These are phyloP conservation scores for Mastigias papua DNA, from an alignment of 30 jellyfish, hydroid and myxozoan species.

Conservation along the genomic window DNA sequence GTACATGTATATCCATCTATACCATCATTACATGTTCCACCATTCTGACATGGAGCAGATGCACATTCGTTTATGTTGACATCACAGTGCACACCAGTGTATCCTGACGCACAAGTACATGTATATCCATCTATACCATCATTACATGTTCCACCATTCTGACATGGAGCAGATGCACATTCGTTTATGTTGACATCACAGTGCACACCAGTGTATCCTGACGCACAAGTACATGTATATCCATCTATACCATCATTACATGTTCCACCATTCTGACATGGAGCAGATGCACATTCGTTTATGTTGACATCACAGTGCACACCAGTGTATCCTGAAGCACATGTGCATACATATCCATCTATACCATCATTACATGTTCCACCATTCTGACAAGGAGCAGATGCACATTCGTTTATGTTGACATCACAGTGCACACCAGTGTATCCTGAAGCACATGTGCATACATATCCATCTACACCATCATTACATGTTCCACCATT, in stretches of 20 bases:
- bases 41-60: conserved; percentile 72
- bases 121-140: conserved; percentile 59
- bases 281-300: conserved; percentile 67
- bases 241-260: conserved; percentile 66
- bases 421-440: conserved; percentile 44
- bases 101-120: conserved; percentile 62
- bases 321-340: conserved; percentile 78
- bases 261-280: conserved; percentile 58
- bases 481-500: conserved; percentile 64
- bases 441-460: conserved; percentile 57
- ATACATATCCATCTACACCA: conserved; percentile 10
- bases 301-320: conserved; percentile 52
- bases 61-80: conserved; percentile 68
- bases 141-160: conserved; percentile 56
- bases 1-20: conserved; percentile 40
- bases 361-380: conserved; percentile 59
- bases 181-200: conserved; percentile 65
- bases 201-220: conserved; percentile 66
- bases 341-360: conserved; percentile 51
- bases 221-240: conserved; percentile 50
- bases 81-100: conserved; percentile 61
- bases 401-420: conserved; percentile 67
- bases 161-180: conserved; percentile 64
- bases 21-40: conserved; percentile 56
- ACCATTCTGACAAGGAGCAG: conserved; percentile 74